These are phyloP conservation scores for Trimorus sp. DNA, from an alignment of 2,888 invertebrate genomes.

Conservation along the genomic window DNA sequence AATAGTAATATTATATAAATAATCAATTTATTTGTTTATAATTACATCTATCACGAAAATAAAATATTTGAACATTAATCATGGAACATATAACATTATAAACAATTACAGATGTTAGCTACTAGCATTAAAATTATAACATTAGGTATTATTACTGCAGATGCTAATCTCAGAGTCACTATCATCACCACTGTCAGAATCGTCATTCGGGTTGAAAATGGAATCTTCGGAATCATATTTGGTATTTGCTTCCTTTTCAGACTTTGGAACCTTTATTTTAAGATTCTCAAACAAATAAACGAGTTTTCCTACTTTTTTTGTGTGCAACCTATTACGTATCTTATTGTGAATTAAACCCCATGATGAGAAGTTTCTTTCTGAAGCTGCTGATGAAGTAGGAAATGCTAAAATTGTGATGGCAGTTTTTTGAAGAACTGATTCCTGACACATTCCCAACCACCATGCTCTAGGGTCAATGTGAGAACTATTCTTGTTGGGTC, in stretches of 20 bases:
- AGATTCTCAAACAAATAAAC: constrained; percentile 33
- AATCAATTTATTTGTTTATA: no score
- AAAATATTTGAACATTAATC: no score
- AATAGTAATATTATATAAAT: no score
- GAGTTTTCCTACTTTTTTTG: constrained; percentile 18
- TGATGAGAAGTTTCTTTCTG: constrained; percentile 31
- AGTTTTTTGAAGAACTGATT: constrained; percentile 28
- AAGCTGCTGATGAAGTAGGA: constrained; percentile 33
- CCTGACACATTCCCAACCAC: constrained; percentile 25
- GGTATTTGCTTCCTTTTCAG: neutral
- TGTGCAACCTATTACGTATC: constrained; percentile 18
- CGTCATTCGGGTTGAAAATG: no score
- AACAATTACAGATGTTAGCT: no score
- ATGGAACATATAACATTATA: no score
- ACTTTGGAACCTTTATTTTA: constrained; percentile 3
- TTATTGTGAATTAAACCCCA: constrained; percentile 28
- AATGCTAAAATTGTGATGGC: constrained; percentile 24
- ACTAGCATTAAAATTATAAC: no score
- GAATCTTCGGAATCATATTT: no score
- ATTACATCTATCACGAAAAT: no score
- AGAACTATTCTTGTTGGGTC: constrained; percentile 9
- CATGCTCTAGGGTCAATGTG: constrained; percentile 25
- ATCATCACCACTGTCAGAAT: no score
- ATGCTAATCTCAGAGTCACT: no score
- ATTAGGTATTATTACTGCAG: no score